A percentile compares a stretch with the other conserved stretches of the same genome.
These are phyloP conservation scores for Epizoanthus fatuus DNA, from an alignment of 92 coral and sea anemone genomes.

Conservation along the genomic window DNA sequence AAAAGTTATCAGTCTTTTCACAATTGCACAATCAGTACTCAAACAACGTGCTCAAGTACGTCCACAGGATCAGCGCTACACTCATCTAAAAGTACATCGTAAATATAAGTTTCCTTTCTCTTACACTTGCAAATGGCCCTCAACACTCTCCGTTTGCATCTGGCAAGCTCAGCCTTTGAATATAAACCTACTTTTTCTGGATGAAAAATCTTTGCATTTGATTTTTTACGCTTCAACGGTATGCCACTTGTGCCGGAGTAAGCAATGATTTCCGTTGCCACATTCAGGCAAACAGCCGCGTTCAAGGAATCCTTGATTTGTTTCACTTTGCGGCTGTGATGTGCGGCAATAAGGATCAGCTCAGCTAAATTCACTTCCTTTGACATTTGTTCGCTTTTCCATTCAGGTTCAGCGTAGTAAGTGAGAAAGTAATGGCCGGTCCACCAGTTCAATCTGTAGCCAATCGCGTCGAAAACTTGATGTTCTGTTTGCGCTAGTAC, in stretches of 20 bases:
- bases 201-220: conserved; percentile 3
- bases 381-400: neutral
- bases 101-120: conserved; percentile 18
- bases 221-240: conserved; percentile 19
- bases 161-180: conserved; percentile 9
- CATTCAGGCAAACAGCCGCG: conserved; percentile 31
- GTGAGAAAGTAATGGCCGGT: conserved; percentile 11
- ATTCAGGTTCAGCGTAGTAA: conserved; percentile 8
- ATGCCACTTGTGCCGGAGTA: conserved; percentile 24
- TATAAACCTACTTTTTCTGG: conserved; percentile 3
- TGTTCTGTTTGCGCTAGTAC: conserved; percentile 31
- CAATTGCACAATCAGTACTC: neutral
- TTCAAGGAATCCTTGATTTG: neutral
- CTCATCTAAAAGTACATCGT: conserved; percentile 22
- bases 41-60: conserved; percentile 4
- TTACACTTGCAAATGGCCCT: conserved; percentile 19
- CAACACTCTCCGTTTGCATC: conserved; percentile 4
- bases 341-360: conserved; percentile 25
- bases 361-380: conserved; percentile 13
- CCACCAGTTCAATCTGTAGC: conserved; percentile 40
- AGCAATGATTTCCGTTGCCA: conserved; percentile 23
- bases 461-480: conserved; percentile 10
- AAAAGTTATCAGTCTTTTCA: too few species aligned
- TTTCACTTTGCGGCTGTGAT: conserved; percentile 16
- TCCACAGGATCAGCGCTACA: conserved; percentile 12